Evolutionary conservation across 2,113 vertebrate species (phyloP).

Genomic region (Menidia beryllina): DNA sequence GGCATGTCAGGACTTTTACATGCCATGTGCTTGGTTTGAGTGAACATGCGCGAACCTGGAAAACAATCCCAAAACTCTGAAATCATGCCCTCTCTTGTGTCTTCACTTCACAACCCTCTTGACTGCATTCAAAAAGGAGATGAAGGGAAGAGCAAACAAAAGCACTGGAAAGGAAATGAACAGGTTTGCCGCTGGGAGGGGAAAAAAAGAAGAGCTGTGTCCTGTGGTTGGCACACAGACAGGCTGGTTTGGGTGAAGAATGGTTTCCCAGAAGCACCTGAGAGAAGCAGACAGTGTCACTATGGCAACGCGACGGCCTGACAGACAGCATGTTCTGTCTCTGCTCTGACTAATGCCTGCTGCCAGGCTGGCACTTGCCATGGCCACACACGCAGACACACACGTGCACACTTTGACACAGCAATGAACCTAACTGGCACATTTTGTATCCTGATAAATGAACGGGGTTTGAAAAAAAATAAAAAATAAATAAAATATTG

Average conservation of each 20-base stretch:
- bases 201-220: constrained; percentile 40
- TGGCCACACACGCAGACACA: constrained; percentile 43
- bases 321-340: constrained; percentile 82
- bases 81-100: constrained; percentile 4
- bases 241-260: constrained; percentile 72
- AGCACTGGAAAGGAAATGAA: constrained; percentile 32
- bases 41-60: background rate
- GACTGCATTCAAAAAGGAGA: constrained; percentile 48
- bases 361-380: constrained; percentile 74
- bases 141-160: constrained; percentile 40
- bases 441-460: constrained; percentile 40
- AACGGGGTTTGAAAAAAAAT: constrained; percentile 33
- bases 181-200: constrained; percentile 18
- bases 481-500: constrained; percentile 9
- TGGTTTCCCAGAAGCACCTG: constrained; percentile 80
- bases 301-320: constrained; percentile 72
- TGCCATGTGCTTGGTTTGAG: constrained; percentile 1
- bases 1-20: constrained; percentile 29
- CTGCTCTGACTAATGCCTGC: constrained; percentile 80
- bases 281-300: constrained; percentile 77
- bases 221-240: constrained; percentile 65
- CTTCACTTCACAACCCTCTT: constrained; percentile 8
- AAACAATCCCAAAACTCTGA: constrained; percentile 13
- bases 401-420: constrained; percentile 40
- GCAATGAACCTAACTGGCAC: constrained; percentile 45